A percentile compares a stretch with the other conserved stretches of the same genome.
phyloP scores from a whole-genome alignment of 2,888 invertebrate species.

The Eueremaeus valkanovi region DNA sequence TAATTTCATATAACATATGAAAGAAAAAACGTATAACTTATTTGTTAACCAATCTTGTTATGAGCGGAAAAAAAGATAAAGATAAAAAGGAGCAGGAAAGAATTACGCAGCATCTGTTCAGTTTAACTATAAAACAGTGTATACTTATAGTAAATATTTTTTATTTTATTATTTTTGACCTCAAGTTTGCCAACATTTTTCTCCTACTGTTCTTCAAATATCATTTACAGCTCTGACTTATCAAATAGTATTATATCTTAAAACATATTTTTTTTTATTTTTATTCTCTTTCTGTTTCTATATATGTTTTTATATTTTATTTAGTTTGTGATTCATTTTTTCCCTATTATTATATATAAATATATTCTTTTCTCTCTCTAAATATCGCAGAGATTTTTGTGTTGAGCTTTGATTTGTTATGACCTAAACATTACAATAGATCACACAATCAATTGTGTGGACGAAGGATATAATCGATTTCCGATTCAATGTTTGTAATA shows the following conservation, averaged over 20 bases:
- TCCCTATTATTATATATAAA: background rate
- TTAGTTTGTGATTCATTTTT: background rate
- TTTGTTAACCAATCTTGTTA: too few relatives aligned
- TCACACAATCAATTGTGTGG: slow-evolving; percentile 31
- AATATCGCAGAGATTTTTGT: background rate
- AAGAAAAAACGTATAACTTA: too few relatives aligned
- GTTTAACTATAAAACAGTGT: too few relatives aligned
- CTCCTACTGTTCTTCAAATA: too few relatives aligned
- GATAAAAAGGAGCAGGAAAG: too few relatives aligned
- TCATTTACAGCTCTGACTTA: background rate
- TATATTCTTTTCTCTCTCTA: background rate
- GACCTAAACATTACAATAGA: slow-evolving; percentile 28
- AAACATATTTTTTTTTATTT: too few relatives aligned
- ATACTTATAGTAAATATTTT: too few relatives aligned
- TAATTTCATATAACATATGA: too few relatives aligned
- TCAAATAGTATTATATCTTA: background rate
- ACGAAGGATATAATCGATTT: slow-evolving; percentile 28
- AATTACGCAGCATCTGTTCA: too few relatives aligned
- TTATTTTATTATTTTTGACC: background rate
- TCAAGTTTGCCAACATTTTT: background rate
- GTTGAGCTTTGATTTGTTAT: slow-evolving; percentile 8
- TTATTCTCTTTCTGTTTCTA: background rate
- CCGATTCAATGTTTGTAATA: slow-evolving; percentile 24
- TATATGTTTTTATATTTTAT: background rate
- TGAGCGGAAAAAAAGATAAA: too few relatives aligned